Evolutionary conservation across 2,113 vertebrate species (phyloP).

Genomic region (Peromyscus maniculatus): DNA sequence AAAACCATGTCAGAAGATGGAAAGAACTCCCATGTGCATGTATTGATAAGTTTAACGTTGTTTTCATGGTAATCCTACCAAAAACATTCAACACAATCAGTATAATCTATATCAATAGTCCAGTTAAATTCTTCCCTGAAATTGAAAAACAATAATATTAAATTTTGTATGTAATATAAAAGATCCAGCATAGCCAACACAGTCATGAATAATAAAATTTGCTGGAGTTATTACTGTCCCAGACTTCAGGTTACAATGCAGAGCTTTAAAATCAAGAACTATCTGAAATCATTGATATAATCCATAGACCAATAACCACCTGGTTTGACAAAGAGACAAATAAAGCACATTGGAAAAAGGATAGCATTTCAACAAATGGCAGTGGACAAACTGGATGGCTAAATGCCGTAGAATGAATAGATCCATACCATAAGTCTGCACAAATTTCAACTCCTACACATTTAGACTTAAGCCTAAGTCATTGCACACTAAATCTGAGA

Average conservation of each 20-base stretch:
- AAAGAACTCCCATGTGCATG: not conserved
- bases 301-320: not conserved
- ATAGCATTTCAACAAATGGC: not conserved
- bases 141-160: not conserved
- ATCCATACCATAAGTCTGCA: not conserved
- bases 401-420: not conserved
- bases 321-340: not conserved
- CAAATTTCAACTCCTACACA: not conserved
- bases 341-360: not conserved
- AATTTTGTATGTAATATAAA: not conserved
- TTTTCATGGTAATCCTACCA: not conserved
- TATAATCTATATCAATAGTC: not conserved
- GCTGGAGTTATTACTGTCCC: not conserved
- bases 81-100: not conserved
- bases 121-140: not conserved
- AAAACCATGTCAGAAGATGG: not conserved
- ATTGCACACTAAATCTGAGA: not conserved
- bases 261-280: not conserved
- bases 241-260: not conserved
- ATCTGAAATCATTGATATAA: not conserved
- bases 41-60: not conserved
- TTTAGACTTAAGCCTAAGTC: not conserved
- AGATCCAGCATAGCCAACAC: not conserved
- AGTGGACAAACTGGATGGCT: not conserved
- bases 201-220: not conserved